Evolutionary conservation across 1,140 invertebrate genomes (phyloP).

Genomic region (Saccostrea echinata): DNA sequence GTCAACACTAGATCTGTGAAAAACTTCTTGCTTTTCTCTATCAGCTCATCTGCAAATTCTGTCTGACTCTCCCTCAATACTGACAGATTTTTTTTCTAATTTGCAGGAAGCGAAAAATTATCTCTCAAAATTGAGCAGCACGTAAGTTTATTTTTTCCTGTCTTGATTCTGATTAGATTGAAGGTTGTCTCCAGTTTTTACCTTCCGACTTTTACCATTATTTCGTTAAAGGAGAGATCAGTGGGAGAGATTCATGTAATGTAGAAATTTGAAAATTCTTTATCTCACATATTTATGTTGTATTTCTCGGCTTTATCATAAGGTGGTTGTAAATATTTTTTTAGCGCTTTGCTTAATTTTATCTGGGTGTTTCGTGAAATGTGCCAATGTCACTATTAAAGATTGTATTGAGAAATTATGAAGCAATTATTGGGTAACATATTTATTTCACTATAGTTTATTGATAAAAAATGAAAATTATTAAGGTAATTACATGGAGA

Average conservation of each 20-base stretch:
- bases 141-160: conserved; percentile 48
- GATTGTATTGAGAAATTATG: neutral
- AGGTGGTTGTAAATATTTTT: conserved; percentile 29
- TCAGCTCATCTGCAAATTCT: conserved; percentile 28
- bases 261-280: conserved; percentile 16
- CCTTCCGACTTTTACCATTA: neutral
- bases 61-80: neutral
- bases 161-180: conserved; percentile 36
- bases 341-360: conserved; percentile 18
- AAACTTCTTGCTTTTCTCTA: conserved; percentile 20
- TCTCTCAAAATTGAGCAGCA: conserved; percentile 50
- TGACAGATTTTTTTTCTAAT: conserved; percentile 39
- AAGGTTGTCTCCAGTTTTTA: conserved; percentile 36
- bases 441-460: no score
- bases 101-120: conserved; percentile 56
- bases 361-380: conserved; percentile 30
- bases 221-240: neutral
- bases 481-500: no score
- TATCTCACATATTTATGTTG: conserved; percentile 21
- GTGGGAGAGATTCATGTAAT: neutral
- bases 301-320: conserved; percentile 32
- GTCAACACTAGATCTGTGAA: conserved; percentile 27
- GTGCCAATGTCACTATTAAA: neutral
- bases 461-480: no score
- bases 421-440: no score